phyloP scores from a whole-genome alignment of 2,113 vertebrate genomes.

The Stomatorhinus ivindoensis region DNA sequence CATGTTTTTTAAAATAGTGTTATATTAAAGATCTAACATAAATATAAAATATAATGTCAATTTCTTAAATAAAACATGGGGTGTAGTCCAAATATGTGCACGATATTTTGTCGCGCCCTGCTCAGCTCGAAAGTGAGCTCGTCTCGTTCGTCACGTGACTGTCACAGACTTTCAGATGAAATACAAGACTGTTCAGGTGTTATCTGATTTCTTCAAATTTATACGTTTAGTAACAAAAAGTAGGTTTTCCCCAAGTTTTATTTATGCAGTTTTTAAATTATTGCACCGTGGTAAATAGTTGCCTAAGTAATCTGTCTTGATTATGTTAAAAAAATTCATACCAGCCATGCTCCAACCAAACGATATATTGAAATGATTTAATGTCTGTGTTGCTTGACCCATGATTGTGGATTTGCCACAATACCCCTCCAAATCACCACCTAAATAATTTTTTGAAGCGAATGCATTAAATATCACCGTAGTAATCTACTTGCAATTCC shows the following conservation, averaged over 20 bases:
- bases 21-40: not conserved
- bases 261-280: not conserved
- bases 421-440: not conserved
- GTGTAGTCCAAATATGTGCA: not conserved
- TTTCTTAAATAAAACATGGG: not conserved
- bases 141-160: constrained; percentile 8
- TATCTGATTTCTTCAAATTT: not conserved
- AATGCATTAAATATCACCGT: not conserved
- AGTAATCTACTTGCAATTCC: not conserved
- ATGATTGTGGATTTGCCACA: not conserved
- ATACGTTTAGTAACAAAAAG: not conserved
- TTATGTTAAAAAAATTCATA: not conserved
- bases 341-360: not conserved
- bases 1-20: not conserved
- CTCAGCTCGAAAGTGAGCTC: not conserved
- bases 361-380: not conserved
- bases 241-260: not conserved
- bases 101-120: not conserved
- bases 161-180: not conserved
- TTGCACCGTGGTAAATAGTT: not conserved
- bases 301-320: not conserved
- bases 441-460: not conserved
- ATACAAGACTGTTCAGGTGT: not conserved
- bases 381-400: not conserved
- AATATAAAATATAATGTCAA: not conserved